These are phyloP conservation scores for Tarsius wallacei DNA, from an alignment of 2,797 vertebrate species.

Conservation along the genomic window DNA sequence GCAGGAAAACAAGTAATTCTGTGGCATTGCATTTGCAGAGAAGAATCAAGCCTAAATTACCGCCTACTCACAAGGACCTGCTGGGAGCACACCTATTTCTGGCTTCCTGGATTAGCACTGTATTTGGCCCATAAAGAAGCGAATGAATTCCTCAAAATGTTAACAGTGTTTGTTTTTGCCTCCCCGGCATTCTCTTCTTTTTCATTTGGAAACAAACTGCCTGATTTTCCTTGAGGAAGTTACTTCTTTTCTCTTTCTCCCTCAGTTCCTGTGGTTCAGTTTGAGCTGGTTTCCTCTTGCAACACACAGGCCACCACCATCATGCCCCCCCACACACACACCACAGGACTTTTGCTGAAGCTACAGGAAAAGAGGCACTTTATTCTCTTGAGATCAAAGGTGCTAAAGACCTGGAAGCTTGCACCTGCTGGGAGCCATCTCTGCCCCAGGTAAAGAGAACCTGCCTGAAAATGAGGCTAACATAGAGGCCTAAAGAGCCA, in stretches of 20 bases:
- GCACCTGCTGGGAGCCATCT: not conserved
- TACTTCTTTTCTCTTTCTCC: not conserved
- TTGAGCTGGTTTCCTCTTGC: not conserved
- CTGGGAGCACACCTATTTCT: constrained; percentile 55
- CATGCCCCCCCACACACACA: too few relatives aligned
- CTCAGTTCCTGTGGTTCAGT: not conserved
- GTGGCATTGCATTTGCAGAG: not conserved
- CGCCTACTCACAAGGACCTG: constrained; percentile 48
- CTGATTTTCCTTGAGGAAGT: constrained; percentile 11
- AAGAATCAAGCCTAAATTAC: constrained; percentile 35
- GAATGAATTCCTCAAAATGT: constrained; percentile 29
- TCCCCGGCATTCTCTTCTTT: constrained; percentile 23
- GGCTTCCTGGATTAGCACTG: constrained; percentile 31
- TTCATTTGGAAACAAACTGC: constrained; percentile 57
- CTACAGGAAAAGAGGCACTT: not conserved
- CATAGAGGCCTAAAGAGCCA: not conserved
- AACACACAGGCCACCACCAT: not conserved
- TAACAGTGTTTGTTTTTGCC: constrained; percentile 55
- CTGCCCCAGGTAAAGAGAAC: not conserved
- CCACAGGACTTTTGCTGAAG: not conserved
- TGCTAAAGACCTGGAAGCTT: not conserved
- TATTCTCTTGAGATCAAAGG: not conserved
- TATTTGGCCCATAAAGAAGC: constrained; percentile 47
- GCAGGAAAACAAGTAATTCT: constrained; percentile 43
- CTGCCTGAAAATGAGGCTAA: not conserved